Base-by-base conservation (phyloP, 2,888 invertebrate genomes). In the Sesamia inferens region DNA sequence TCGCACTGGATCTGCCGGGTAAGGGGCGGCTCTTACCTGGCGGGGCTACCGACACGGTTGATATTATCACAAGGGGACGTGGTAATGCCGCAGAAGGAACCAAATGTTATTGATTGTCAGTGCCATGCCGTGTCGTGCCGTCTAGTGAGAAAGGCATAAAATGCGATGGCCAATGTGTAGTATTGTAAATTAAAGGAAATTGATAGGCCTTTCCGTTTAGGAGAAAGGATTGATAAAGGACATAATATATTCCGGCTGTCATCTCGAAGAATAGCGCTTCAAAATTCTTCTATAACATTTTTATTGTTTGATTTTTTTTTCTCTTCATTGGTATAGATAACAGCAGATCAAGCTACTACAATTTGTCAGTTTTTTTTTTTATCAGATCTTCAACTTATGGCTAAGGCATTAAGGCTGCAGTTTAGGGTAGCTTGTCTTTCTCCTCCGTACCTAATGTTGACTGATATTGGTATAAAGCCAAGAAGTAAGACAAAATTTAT, bases 191-290 rank as follows among this genome's bases (percentile, higher is more conserved):
- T 6, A 31, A 61, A 64, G 67, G 42, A 67, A 58, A 71, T 59
- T 64, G 63, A 73, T 74, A 68, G 42, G 14, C n/a, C 59, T 64
- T 59, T 59, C 76, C 63, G 76, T 65, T 72, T 65, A 61, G 47
- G 48, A 24, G 55, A 65, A 79, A 65, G n/a, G 13, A 55, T 22
- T 55, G 79, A 79, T 79, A 79, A 55, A 22, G 31, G 6, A 72
- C 16, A 39, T 55, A n/a, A 31, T 31, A 31, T n/a, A 39, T 48
- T 13, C 22, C 31, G 31, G 68, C 22, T 44, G 31, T 77, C 51
- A 77, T 77, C 62, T 59, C n/a, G 31, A 31, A 31, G 31, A 31
- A 31, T 31, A 3, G 31, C 3, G 31, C 31, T n/a, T 42, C n/a
- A 2, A 48, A n/a, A 24, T 73, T 73, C 4, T 69, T 22, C 5